These are phyloP conservation scores for Eueremaeus valkanovi DNA, from an alignment of 2,888 invertebrate species.

Conservation along the genomic window DNA sequence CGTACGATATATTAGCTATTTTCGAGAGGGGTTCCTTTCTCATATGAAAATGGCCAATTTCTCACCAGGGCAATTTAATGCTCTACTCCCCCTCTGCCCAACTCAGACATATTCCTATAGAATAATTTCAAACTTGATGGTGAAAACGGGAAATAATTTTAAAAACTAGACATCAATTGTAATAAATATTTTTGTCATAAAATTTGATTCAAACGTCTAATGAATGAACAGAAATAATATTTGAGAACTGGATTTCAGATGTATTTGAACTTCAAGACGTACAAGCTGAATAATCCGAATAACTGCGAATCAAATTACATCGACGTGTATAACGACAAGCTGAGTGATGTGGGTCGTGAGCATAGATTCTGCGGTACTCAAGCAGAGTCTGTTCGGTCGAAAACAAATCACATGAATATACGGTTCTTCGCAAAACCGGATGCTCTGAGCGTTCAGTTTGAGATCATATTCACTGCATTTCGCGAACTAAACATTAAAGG, in stretches of 20 bases:
- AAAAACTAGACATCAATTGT: too few species aligned
- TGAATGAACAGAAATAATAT: constrained; percentile 3
- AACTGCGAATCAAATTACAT: constrained; percentile 73
- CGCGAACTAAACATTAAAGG: constrained; percentile 55
- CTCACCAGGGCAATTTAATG: too few species aligned
- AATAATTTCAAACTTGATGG: too few species aligned
- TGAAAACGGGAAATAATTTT: too few species aligned
- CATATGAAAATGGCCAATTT: too few species aligned
- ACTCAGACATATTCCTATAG: too few species aligned
- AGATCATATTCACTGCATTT: constrained; percentile 70
- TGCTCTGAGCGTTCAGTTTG: constrained; percentile 63
- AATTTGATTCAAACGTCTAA: too few species aligned
- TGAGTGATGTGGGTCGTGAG: constrained; percentile 51
- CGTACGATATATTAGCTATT: too few species aligned
- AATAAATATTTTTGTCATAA: too few species aligned
- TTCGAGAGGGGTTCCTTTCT: too few species aligned
- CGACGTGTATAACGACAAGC: constrained; percentile 67
- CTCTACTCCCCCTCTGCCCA: too few species aligned
- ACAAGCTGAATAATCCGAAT: constrained; percentile 66
- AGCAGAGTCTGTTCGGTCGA: constrained; percentile 68
- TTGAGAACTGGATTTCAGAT: constrained; percentile 56
- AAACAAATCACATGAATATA: constrained; percentile 66
- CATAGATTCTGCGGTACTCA: constrained; percentile 73
- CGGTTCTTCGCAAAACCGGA: constrained; percentile 66
- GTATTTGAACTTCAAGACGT: constrained; percentile 64